Base-by-base conservation (phyloP, 2,888 invertebrate species). In the Leptopterna dolabrata region DNA sequence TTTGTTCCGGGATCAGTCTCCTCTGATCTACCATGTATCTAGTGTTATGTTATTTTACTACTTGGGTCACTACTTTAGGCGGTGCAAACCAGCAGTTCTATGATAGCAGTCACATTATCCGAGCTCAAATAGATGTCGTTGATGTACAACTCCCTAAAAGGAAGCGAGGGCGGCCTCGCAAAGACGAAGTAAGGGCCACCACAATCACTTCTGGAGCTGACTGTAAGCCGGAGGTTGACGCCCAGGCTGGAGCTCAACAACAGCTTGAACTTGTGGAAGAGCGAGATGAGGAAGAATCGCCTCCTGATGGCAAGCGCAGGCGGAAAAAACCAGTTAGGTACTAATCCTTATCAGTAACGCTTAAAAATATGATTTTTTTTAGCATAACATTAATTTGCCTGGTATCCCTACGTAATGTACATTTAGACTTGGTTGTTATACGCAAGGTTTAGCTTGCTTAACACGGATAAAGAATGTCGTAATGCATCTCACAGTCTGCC, bases 281-380 rank as follows among this genome's bases (percentile, higher is more conserved):
- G 71, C n/a, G n/a, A 29, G 83, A 83, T 29, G 71, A 83, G 11
- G 43, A 36, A 11, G 13, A 47, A 19, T 47, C 55, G 30, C 29
- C 51, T 2, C 51, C 51, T 11, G 81, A 83, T 9, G 71, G 71
- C 70, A 83, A 83, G 24, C 83, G 83, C 24, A 30, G 83, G 41
- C 36, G 83, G 19, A 83, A 83, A 24, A 83, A 83, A 70, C 83
- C 83, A 19, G 19, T 63, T 24, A 83, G 83, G 83, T 83, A 36
- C 36, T 36, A 36, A 7, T 36, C 4, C 36, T 36, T 36, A 36
- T 7, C 7, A 7, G 36, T 4, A 36, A 36, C 7, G 36, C 7
- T 36, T 36, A 2, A 71, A 27, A 19, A 27, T 4, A 3, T 16
- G 13, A 19, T 71, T 9, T 71, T 71, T 27, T 2, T 4, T 71